A percentile compares a stretch with the other conserved stretches of the same genome.
Evolutionary conservation across 2,797 vertebrate species (phyloP).

Genomic region (Pelochelys cantorii): DNA sequence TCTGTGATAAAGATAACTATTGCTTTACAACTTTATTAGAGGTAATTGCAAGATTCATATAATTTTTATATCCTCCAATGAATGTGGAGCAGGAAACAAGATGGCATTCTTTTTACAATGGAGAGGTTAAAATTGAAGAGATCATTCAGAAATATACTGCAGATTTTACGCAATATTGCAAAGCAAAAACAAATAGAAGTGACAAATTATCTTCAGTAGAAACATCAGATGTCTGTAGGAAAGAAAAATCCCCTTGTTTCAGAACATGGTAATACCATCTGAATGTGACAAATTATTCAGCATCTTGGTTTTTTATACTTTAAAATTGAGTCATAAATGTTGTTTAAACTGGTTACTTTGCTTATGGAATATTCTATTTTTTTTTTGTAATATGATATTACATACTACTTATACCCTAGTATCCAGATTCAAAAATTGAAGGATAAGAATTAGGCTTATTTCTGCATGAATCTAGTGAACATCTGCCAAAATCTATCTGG

Average conservation of each 20-base stretch:
- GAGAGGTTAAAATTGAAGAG: not conserved
- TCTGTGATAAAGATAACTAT: not conserved
- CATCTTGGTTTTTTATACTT: not conserved
- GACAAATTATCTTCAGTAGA: not conserved
- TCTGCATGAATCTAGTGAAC: constrained; percentile 23
- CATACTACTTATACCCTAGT: constrained; percentile 12
- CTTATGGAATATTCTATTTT: not conserved
- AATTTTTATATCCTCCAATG: not conserved
- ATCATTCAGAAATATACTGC: not conserved
- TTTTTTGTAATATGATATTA: not conserved
- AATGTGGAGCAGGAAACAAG: not conserved
- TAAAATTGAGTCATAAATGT: not conserved
- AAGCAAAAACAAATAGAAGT: not conserved
- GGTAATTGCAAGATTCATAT: not conserved
- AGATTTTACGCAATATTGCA: not conserved
- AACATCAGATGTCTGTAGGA: not conserved
- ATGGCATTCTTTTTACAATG: not conserved
- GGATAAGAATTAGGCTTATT: constrained; percentile 12
- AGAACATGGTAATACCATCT: not conserved
- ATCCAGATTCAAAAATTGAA: constrained; percentile 19
- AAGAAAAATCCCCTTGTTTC: not conserved
- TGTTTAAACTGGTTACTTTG: not conserved
- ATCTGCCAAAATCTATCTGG: constrained; percentile 47
- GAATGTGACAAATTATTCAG: not conserved
- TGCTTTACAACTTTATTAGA: not conserved